Conservation (phyloP, 2,797 vertebrate genomes). For the Premnoplex brunnescens region DNA sequence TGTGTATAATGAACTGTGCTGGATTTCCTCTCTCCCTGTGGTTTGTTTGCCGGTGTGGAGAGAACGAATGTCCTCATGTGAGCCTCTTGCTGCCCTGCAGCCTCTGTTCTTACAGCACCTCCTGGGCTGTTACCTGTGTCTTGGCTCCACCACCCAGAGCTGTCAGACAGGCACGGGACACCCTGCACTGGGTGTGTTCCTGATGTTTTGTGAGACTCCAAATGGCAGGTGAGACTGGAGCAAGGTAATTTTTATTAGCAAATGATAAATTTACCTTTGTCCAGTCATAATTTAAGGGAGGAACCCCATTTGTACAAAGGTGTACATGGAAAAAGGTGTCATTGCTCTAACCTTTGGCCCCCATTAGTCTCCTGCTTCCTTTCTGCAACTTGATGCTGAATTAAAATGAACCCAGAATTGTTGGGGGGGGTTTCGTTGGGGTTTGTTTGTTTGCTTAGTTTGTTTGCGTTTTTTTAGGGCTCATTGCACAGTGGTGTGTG, state of each 20-base stretch:
- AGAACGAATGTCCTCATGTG: rapidly evolving
- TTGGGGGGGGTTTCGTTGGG: not conserved
- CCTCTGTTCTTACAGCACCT: rapidly evolving
- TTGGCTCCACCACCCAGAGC: not conserved
- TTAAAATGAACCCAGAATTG: not conserved
- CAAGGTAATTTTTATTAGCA: not conserved
- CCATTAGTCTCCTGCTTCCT: not conserved
- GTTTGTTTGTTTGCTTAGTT: not conserved
- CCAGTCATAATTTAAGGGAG: not conserved
- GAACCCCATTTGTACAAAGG: not conserved
- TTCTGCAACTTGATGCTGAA: not conserved
- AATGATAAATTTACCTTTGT: not conserved
- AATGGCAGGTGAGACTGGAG: not conserved
- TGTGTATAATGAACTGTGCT: rapidly evolving
- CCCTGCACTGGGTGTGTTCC: not conserved
- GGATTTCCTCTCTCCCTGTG: not conserved
- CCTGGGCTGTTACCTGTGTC: rapidly evolving
- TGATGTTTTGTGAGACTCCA: not conserved
- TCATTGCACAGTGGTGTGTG: not conserved
- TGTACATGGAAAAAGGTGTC: not conserved
- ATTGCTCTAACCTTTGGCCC: not conserved
- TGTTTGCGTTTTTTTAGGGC: not conserved
- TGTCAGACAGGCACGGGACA: not conserved
- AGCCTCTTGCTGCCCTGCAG: not conserved
- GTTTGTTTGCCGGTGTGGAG: not conserved